These are phyloP conservation scores for Leucania comma DNA, from an alignment of 2,888 invertebrate species.

Conservation along the genomic window DNA sequence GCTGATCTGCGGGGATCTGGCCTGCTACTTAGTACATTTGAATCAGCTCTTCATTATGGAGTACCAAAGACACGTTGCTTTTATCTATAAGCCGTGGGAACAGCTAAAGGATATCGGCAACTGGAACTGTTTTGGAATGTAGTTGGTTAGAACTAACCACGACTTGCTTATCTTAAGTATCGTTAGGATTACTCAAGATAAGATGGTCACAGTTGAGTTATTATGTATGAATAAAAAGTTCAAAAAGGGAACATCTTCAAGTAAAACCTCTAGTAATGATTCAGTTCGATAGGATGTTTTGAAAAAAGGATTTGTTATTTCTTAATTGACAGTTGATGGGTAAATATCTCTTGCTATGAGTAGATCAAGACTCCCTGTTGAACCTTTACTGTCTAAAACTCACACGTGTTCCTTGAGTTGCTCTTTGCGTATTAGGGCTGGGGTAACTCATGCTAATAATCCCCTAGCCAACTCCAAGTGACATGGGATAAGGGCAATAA, in stretches of 20 bases:
- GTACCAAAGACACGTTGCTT: background rate
- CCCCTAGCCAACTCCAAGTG: no score
- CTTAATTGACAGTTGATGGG: no score
- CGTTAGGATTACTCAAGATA: slow-evolving; percentile 3
- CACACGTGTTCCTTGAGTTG: no score
- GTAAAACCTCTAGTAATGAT: background rate
- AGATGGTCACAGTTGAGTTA: background rate
- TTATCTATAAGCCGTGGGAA: slow-evolving; percentile 24
- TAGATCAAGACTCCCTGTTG: no score
- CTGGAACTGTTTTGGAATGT: background rate
- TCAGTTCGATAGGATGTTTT: no score
- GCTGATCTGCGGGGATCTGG: slow-evolving; percentile 62
- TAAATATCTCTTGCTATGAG: no score
- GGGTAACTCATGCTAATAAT: no score
- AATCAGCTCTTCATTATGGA: slow-evolving; percentile 26
- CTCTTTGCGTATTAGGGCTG: no score
- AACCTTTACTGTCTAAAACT: no score
- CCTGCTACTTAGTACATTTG: slow-evolving; percentile 17
- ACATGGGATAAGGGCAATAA: no score
- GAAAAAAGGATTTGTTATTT: no score
- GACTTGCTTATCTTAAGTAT: slow-evolving; percentile 13
- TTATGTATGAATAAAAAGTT: no score
- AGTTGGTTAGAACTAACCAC: background rate
- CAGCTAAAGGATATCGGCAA: slow-evolving; percentile 1
- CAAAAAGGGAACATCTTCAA: slow-evolving; percentile 5